Evolutionary conservation across 2,113 vertebrate species (phyloP).

Genomic region (Redunca redunca): DNA sequence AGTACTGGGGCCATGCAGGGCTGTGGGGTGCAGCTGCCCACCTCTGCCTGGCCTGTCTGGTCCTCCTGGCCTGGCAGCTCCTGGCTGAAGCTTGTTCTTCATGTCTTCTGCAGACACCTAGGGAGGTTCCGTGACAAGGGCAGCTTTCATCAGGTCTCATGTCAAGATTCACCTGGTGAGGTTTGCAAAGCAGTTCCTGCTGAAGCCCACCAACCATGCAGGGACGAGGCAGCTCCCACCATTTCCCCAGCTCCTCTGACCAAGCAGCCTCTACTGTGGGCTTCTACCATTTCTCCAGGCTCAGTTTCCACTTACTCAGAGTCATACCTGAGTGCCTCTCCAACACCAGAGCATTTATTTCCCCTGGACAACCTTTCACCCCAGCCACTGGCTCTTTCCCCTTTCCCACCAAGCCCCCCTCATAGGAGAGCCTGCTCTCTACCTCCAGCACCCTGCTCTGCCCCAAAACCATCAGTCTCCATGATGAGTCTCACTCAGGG

Average conservation of each 20-base stretch:
- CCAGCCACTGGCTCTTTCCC: background rate
- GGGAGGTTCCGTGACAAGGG: background rate
- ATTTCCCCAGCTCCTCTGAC: background rate
- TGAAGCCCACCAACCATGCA: rapidly evolving
- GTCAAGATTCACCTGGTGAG: background rate
- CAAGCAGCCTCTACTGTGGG: rapidly evolving
- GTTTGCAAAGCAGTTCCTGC: background rate
- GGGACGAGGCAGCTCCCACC: rapidly evolving
- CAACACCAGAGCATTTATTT: background rate
- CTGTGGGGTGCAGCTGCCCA: rapidly evolving
- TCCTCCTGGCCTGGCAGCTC: background rate
- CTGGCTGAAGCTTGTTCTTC: background rate
- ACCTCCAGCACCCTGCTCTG: background rate
- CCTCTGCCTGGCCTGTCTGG: background rate
- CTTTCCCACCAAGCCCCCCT: background rate
- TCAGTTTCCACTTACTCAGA: background rate
- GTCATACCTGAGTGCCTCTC: background rate
- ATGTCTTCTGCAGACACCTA: background rate
- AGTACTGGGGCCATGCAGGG: background rate
- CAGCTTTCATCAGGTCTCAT: rapidly evolving
- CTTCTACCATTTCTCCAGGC: background rate
- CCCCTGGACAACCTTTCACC: background rate
- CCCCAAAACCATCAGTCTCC: background rate
- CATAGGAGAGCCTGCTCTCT: background rate
- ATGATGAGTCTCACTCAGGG: background rate